Evolutionary conservation across 2,888 invertebrate genomes (phyloP).

Genomic region (Cerastis rubricosa): DNA sequence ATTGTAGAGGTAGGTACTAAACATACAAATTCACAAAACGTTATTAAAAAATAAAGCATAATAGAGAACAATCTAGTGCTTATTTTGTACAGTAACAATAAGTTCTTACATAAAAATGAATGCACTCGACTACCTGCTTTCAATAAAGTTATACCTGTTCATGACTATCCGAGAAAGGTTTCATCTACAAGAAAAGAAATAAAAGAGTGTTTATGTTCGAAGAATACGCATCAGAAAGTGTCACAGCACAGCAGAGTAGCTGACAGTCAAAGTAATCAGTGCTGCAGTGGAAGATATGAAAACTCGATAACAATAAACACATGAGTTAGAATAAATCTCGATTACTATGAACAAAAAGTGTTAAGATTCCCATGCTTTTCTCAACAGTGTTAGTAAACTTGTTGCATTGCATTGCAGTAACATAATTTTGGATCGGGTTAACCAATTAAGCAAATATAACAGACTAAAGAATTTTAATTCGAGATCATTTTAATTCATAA

Average conservation of each 20-base stretch:
- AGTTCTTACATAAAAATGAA: conserved; percentile 77
- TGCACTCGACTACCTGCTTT: conserved; percentile 83
- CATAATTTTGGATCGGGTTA: background rate
- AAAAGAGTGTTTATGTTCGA: conserved; percentile 70
- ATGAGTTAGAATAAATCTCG: background rate
- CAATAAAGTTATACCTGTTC: conserved; percentile 86
- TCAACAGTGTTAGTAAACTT: conserved; percentile 33
- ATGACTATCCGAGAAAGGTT: conserved; percentile 90
- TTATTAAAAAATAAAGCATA: conserved; percentile 69
- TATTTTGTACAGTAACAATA: conserved; percentile 73
- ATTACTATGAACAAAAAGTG: background rate
- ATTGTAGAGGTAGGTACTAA: conserved; percentile 49
- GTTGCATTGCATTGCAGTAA: background rate
- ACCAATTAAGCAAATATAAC: no score
- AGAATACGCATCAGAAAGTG: conserved; percentile 52
- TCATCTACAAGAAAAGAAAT: conserved; percentile 89
- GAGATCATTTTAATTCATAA: background rate
- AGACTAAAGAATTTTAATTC: background rate
- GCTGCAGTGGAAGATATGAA: conserved; percentile 13
- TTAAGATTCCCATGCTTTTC: conserved; percentile 44
- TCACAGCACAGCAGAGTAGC: conserved; percentile 28
- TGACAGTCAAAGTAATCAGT: conserved; percentile 32
- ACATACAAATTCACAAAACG: conserved; percentile 65
- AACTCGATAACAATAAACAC: conserved; percentile 13
- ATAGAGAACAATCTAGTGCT: conserved; percentile 68